phyloP scores from a whole-genome alignment of 2,888 invertebrate species.

The Athripsodes cinereus region DNA sequence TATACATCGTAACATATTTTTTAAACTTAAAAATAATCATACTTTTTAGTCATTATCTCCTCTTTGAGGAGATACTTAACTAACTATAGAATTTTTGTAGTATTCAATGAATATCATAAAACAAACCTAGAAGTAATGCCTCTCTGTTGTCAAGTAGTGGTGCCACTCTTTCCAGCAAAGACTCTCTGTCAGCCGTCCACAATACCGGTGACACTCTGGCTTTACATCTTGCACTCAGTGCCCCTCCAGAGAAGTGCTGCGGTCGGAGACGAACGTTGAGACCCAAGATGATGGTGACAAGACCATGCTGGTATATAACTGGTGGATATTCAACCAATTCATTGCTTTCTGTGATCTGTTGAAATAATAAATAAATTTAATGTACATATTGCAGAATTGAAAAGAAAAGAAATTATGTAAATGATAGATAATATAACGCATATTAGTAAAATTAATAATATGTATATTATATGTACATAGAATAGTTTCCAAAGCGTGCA shows the following conservation, averaged over 20 bases:
- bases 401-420: no score
- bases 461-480: no score
- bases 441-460: no score
- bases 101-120: no score
- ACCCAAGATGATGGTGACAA: slow-evolving; percentile 53
- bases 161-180: slow-evolving; percentile 50
- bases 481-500: no score
- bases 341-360: slow-evolving; percentile 45
- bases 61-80: no score
- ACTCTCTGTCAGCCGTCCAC: slow-evolving; percentile 55
- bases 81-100: no score
- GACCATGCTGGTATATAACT: slow-evolving; percentile 50
- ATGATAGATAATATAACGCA: no score
- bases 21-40: no score
- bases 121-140: slow-evolving; percentile 36
- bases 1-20: no score
- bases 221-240: slow-evolving; percentile 57
- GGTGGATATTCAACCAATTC: slow-evolving; percentile 50
- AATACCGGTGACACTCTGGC: slow-evolving; percentile 55
- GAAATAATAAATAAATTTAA: not conserved
- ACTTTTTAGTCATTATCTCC: no score
- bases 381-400: no score
- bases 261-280: slow-evolving; percentile 49
- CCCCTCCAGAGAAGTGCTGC: slow-evolving; percentile 54
- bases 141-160: slow-evolving; percentile 54